Evolutionary conservation across 2,797 vertebrate genomes (phyloP).

Genomic region (Gymnothorax javanicus): DNA sequence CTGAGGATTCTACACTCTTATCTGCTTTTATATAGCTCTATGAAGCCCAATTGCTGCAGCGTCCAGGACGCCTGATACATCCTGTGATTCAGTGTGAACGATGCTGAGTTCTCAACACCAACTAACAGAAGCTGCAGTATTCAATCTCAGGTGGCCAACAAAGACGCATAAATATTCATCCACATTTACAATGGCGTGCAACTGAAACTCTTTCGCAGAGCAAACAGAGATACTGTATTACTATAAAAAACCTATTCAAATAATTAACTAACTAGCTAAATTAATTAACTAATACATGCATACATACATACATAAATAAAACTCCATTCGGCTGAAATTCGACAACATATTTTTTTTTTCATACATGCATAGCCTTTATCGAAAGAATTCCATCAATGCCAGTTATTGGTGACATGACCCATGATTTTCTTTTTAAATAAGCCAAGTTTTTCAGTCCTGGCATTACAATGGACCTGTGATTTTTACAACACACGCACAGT

Average conservation of each 20-base stretch:
- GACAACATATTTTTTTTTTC: neutral
- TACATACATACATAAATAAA: constrained; percentile 30
- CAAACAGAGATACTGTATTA: constrained; percentile 33
- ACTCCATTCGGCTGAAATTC: constrained; percentile 35
- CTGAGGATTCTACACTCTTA: constrained; percentile 12
- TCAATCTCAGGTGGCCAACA: constrained; percentile 42
- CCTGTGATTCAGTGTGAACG: neutral
- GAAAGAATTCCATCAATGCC: neutral
- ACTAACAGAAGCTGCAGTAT: neutral
- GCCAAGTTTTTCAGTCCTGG: neutral
- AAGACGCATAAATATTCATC: constrained; percentile 27
- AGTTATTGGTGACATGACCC: neutral
- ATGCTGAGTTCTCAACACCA: neutral
- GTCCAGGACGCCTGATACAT: neutral
- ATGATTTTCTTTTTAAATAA: neutral
- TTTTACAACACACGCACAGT: neutral
- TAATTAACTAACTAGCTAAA: too few species aligned
- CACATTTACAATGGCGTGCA: neutral
- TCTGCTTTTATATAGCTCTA: constrained; percentile 15
- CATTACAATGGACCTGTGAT: neutral
- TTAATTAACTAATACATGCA: too few species aligned
- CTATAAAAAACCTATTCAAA: neutral
- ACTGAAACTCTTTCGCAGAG: constrained; percentile 22
- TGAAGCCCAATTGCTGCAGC: neutral
- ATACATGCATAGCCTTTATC: neutral